These are phyloP conservation scores for Epizoanthus illoricatus DNA, from an alignment of 92 coral and sea anemone species.

Conservation along the genomic window DNA sequence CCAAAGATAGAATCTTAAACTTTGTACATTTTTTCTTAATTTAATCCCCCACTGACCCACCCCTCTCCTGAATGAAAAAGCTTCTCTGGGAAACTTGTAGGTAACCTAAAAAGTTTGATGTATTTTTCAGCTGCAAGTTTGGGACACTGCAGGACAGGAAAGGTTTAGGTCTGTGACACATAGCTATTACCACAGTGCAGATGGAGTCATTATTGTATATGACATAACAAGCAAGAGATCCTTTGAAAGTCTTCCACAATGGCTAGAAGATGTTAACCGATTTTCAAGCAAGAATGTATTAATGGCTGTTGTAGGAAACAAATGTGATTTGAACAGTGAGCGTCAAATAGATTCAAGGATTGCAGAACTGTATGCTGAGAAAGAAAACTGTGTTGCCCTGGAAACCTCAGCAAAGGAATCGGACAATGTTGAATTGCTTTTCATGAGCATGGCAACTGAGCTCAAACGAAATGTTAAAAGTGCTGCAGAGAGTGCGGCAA, in stretches of 20 bases:
- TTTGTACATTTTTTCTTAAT: no score
- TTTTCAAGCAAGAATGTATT: constrained; percentile 89
- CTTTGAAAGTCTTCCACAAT: constrained; percentile 82
- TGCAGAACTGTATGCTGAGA: constrained; percentile 78
- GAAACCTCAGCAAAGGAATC: constrained; percentile 98
- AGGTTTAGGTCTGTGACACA: constrained; percentile 96
- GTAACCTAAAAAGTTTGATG: no score
- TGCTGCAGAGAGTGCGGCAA: constrained; percentile 53
- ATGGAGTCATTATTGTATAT: constrained; percentile 89
- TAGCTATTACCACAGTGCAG: constrained; percentile 94
- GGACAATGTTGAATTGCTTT: constrained; percentile 88
- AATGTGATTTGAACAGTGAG: constrained; percentile 73
- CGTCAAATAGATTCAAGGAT: constrained; percentile 77
- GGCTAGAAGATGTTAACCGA: constrained; percentile 92
- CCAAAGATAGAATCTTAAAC: no score
- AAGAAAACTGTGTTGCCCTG: constrained; percentile 80
- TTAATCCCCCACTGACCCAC: no score
- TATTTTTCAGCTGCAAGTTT: constrained; percentile 81
- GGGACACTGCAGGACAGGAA: constrained; percentile 99
- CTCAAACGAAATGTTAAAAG: constrained; percentile 75
- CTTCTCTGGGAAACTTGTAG: no score
- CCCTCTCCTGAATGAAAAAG: no score
- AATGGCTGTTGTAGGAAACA: constrained; percentile 90
- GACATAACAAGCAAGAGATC: constrained; percentile 89
- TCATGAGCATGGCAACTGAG: constrained; percentile 87